Base-by-base conservation (phyloP, 2,888 invertebrate genomes). In the Odontomyia ornata region DNA sequence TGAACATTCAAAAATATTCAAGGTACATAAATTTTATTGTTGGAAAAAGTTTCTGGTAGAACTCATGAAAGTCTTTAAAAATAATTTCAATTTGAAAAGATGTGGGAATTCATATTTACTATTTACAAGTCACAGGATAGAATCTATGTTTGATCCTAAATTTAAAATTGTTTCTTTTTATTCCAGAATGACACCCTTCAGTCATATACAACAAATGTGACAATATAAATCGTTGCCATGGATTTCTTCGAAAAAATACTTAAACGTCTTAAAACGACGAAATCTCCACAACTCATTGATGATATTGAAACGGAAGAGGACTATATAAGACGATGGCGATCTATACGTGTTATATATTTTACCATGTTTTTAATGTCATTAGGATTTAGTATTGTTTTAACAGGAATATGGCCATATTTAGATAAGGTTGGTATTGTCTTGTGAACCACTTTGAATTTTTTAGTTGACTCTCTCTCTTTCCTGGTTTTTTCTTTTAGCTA, bases 291-390 rank as follows among this genome's bases (percentile, higher is more conserved):
- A 57, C 30, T 69, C 43, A 23, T 85, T 79, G 89, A 89, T 82
- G 87, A 87, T 76, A 87, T 95, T 82, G 95, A 95, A 89, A 93
- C 91, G 4, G 84, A 87, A 60, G 86, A 87, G 78, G 91, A 95
- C 84, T 90, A 90, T 81, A 89, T 88, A 81, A 89, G 91, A 84
- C 89, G 95, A 87, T 93, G 93, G 93, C 89, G 90, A 80, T 95
- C 95, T 80, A 89, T 95, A 79, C 91, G 93, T 83, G 89, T 93
- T 60, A 93, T 95, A 83, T 95, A 95, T 87, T 95, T 95, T 86
- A 95, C 95, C 76, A 95, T 95, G 92, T 95, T 96, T 87, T 90
- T 95, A 80, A 95, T 95, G 91, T 94, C 95, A 0, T 88, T 96
- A 71, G 95, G 95, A 28, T 95, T 95, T 87, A 95, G 95, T 85